phyloP scores from a whole-genome alignment of 2,888 invertebrate species.

The Chalcis sispes region DNA sequence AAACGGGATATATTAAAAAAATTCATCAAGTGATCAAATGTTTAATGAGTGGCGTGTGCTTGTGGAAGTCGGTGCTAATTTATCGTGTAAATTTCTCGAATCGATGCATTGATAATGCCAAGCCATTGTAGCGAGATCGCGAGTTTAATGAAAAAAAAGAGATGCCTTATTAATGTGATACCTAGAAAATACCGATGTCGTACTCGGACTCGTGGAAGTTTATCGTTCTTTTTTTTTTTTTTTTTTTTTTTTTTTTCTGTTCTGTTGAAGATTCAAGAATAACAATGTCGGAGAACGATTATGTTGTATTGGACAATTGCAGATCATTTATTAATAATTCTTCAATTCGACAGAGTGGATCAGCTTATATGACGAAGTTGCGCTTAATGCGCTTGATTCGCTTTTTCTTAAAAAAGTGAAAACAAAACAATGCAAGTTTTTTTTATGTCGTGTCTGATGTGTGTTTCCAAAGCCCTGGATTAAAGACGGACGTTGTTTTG shows the following conservation, averaged over 20 bases:
- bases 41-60: constrained; percentile 11
- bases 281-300: constrained; percentile 5
- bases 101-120: constrained; percentile 1
- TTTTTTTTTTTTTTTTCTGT: neutral
- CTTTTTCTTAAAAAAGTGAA: constrained; percentile 48
- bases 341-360: constrained; percentile 4
- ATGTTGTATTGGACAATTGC: constrained; percentile 16
- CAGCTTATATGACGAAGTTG: constrained; percentile 9
- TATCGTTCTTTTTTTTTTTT: neutral
- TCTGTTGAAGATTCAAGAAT: constrained; percentile 22
- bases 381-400: constrained; percentile 4
- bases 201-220: neutral
- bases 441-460: constrained; percentile 70
- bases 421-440: constrained; percentile 53
- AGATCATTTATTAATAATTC: neutral
- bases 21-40: neutral
- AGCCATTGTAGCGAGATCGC: constrained; percentile 4
- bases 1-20: neutral
- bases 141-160: neutral
- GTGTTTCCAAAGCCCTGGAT: constrained; percentile 70
- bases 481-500: constrained; percentile 66
- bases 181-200: neutral
- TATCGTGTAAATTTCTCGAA: constrained; percentile 13
- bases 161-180: constrained; percentile 24
- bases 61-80: constrained; percentile 23